Evolutionary conservation across 2,113 vertebrate species (phyloP), one percentile per base, ranked within the genome.

Genomic region (Haemorhous mexicanus): DNA sequence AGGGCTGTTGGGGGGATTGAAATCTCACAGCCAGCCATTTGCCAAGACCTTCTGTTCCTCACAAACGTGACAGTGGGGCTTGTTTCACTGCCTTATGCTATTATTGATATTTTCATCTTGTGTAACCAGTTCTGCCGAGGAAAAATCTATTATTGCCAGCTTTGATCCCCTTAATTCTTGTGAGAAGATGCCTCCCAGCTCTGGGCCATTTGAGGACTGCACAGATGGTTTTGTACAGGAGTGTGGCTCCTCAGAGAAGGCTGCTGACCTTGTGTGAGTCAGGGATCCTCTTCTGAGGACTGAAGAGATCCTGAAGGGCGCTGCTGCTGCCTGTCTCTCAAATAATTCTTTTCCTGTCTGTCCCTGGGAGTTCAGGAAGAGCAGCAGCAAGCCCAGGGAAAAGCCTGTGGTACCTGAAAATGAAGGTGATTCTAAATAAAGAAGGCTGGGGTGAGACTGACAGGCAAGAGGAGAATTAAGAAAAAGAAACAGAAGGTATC

Each of bases 11-110:
- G 75, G 14, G 94, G 66, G 53, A 55, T 32, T 91, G 80, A 63
- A 85, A 75, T 24, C 81, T 95, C 8, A 4, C 44, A 94, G 84
- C 80, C 89, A 95, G 74, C 62, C 92, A 80, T 95, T 92, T 95
- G 94, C 89, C 82, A 2, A n/a, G 89, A 24, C 95, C 95, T 96
- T 97, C 96, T 97, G 96, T 96, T 96, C 87, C 53, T 33, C 72
- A 32, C 70, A 44, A 70, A 90, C 81, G 32, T 63, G 89, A 85
- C 95, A 87, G 35, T 12, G 92, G 33, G 70, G 66, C 86, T 94
- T 52, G 33, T 80, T 91, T 70, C 84, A 55, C 64, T 1, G 70
- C 91, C 94, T 82, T 94, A 62, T 94, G 94, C 78, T 93, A 78
- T 91, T 94, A 94, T 87, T 94, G 93, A 92, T 89, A 50, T 87